Base-by-base conservation (phyloP, 2,797 vertebrate species). In the Poeciliopsis presidionis region DNA sequence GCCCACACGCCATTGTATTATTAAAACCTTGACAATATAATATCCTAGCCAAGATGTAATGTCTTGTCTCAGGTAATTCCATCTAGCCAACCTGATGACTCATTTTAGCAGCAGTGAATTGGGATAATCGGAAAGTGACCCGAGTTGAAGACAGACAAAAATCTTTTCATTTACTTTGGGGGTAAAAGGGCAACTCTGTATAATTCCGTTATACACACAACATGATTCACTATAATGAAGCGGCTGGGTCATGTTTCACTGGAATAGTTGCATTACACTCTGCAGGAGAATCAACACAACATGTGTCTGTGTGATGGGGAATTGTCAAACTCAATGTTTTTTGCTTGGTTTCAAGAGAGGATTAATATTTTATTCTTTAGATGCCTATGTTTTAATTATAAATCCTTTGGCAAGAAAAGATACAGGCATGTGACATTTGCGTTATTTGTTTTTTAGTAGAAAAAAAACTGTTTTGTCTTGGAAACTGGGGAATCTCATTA, bases 71-170 rank as follows among this genome's bases (percentile, higher is more conserved):
- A 74, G 76, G 87, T 91, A 90, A 93, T 91, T 93, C 90, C 79
- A 85, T 71, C 65, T 86, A 77, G 82, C 74, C 84, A 85, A 80
- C 81, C 61, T 85, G 85, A 92, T 41, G 79, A 88, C 86, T 93
- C 87, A 92, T 92, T 92, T 89, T 47, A 73, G 76, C 36, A 70
- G 72, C 49, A 36, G 78, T 87, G 75, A 70, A 74, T 72, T 57
- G 74, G 55, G 85, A 83, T 92, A 93, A 94, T 93, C 86, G 77
- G 79, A 92, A 91, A 91, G 81, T 91, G 90, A 90, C 90, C 88
- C 79, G 69, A 73, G 75, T 82, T 88, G 81, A 76, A 76, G 83
- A 81, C 80, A 88, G 88, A 92, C 79, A 80, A 76, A 88, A 81
- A 87, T 84, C 87, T 89, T 89, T 90, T 89, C 87, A 92, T 92